Base-by-base conservation (phyloP, 2,888 invertebrate species). In the Cantharis nigra region DNA sequence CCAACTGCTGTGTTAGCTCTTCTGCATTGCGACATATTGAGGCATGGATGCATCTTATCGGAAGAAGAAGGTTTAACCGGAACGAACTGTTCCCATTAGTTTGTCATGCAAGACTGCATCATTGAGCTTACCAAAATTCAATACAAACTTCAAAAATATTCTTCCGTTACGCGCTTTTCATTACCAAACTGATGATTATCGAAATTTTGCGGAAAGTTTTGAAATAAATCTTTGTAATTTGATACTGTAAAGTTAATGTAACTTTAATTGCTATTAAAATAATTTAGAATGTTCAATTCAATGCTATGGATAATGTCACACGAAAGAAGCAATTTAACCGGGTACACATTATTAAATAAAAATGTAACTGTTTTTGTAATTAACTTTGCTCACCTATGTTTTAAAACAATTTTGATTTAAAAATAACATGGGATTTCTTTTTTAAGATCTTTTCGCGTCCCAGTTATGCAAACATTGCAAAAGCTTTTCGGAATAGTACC, bases 21-120 rank as follows among this genome's bases (percentile, higher is more conserved):
- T 77, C 86, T 85, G 87, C 86, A 87, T 83, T 87, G 87, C 87
- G 87, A 85, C 87, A 85, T 84, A 84, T 85, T 85, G 85, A 85
- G 84, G 84, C 85, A 86, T 85, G 85, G 84, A 83, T 84, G 85
- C 84, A 84, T 84, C 85, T 84, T 84, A 85, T 85, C 85, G 81
- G 79, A 78, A 79, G 76, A 78, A 77, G 76, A 73, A 72, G 81
- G 81, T 80, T 82, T 78, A 80, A 78, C 80, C 78, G 74, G 78
- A 76, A 77, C 79, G 78, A 70, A 71, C 79, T 71, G 49, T 73
- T 76, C 78, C 74, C 70, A 78, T 79, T 78, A 74, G 78, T 78
- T 79, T 78, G 75, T 70, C 76, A 79, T 78, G 82, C 81, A 81
- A 80, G 78, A 71, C 79, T 76, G 74, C 74, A 78, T 75, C 78